A percentile compares a stretch with the other conserved stretches of the same genome.
Conservation (phyloP, 2,888 invertebrate species). For the Lepas anatifera region DNA sequence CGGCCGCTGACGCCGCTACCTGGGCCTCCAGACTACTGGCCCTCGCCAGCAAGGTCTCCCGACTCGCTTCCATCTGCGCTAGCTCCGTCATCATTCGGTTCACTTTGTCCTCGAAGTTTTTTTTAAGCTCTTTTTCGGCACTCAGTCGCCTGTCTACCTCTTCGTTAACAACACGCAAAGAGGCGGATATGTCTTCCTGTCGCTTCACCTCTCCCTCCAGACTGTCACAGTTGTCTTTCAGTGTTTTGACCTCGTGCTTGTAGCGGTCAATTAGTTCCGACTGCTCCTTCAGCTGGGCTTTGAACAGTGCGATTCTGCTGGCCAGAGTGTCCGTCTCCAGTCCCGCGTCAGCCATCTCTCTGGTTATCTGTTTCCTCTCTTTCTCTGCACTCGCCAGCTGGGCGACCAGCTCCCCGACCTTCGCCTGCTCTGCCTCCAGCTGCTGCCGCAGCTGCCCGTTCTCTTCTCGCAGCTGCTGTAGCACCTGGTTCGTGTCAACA, state of each 20-base stretch:
- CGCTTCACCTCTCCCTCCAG: not conserved
- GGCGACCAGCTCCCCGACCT: not conserved
- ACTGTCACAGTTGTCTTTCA: not conserved
- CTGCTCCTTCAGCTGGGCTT: not conserved
- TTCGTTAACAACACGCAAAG: not conserved
- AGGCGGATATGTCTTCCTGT: not conserved
- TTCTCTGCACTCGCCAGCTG: not conserved
- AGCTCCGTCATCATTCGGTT: not conserved
- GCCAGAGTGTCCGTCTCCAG: not conserved
- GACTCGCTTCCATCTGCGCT: not conserved
- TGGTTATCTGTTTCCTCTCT: not conserved
- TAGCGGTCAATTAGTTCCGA: not conserved
- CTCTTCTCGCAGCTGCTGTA: not conserved
- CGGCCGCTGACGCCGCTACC: not conserved
- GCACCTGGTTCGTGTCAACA: not conserved
- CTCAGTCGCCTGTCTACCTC: not conserved
- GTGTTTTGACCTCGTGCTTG: not conserved
- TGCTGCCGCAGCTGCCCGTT: not conserved
- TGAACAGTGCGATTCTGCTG: not conserved
- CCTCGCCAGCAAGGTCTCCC: not conserved
- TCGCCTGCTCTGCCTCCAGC: not conserved
- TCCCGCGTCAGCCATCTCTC: not conserved
- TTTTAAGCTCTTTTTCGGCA: constrained; percentile 6
- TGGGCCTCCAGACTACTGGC: not conserved
- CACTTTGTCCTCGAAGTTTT: constrained; percentile 5